Evolutionary conservation across 2,888 invertebrate genomes (phyloP), one percentile per base, ranked within the genome.

Genomic region (Sinopyrophorus schimmeli): DNA sequence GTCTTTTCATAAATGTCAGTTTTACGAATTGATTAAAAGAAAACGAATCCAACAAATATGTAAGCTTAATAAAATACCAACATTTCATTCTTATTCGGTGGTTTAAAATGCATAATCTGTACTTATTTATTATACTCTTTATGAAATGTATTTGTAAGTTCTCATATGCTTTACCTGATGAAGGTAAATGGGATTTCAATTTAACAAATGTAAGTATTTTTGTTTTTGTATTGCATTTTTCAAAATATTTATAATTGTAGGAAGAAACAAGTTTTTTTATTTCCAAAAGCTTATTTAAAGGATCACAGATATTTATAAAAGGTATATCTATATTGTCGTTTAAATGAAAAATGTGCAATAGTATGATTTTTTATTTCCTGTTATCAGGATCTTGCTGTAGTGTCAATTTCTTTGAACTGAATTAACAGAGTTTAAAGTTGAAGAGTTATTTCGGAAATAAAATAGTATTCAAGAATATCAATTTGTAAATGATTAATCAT

Each of bases 211-310:
- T 70, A 63, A 60, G 59, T 53, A 35, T 26, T 10, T 28, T 37
- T 34, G 6, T 20, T 18, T 23, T 32, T 32, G 31, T 24, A 12
- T 20, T 21, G 5, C 17, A 27, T 32, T 37, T 30, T 30, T 20
- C 12, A 26, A 30, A 31, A 31, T 38, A 32, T 56, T 42, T 52
- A 53, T 68, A 69, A 55, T 73, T 31, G n/a, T 16, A 79, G 66
- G 76, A 77, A 71, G 71, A 74, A 47, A 73, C 66, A 54, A 77
- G 75, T 61, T 66, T 74, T 28, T 75, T 77, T 57, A 68, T 65
- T 60, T 78, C 74, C 65, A 83, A 75, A 80, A 89, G 75, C 80
- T 73, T 90, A 60, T 86, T 83, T 72, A 83, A 83, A 66, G 81
- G 80, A 53, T 83, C 89, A 1, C 80, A 84, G 70, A 78, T 90